Evolutionary conservation across 2,797 vertebrate species (phyloP).

Genomic region (Sebastes vulpes): DNA sequence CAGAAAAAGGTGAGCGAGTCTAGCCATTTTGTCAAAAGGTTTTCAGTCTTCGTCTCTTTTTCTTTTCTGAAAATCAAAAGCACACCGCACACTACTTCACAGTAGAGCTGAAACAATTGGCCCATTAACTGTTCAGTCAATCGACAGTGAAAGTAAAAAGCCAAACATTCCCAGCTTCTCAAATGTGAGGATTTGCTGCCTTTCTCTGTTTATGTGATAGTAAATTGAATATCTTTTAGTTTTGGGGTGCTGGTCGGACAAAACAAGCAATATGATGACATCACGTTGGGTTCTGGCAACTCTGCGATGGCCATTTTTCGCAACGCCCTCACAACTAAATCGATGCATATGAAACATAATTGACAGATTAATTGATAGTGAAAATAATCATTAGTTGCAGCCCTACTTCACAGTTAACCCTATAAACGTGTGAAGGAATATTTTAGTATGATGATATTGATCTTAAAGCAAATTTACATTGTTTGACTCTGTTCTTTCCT

Average conservation of each 20-base stretch:
- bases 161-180: neutral
- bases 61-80: neutral
- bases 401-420: neutral
- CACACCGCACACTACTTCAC: neutral
- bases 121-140: neutral
- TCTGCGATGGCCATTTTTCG: neutral
- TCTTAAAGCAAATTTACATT: neutral
- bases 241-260: neutral
- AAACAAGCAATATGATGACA: neutral
- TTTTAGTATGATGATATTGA: neutral
- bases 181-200: neutral
- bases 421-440: neutral
- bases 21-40: conserved; percentile 4
- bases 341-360: rapidly evolving
- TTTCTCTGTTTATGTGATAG: neutral
- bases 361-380: neutral
- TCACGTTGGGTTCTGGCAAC: neutral
- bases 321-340: neutral
- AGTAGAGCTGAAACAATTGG: neutral
- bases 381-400: neutral
- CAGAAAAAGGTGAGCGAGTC: neutral
- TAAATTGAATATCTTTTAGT: neutral
- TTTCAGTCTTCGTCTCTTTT: neutral
- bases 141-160: neutral
- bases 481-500: neutral